Evolutionary conservation across 1,140 invertebrate species (phyloP).

Genomic region (Drosophila kanapiae): DNA sequence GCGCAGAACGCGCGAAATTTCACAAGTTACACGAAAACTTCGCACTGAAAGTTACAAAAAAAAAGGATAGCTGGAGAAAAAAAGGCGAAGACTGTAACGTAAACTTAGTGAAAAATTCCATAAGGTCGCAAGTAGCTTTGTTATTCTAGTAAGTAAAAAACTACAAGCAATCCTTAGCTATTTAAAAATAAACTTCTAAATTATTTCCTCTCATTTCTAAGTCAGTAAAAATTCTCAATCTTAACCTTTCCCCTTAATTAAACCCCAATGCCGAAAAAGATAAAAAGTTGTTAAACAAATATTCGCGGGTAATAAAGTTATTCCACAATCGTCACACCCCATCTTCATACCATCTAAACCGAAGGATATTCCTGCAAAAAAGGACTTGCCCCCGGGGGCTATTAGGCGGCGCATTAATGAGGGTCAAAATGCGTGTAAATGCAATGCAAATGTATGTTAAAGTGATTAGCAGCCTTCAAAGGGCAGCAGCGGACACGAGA

Average conservation of each 20-base stretch:
- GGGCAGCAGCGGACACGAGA: conserved; percentile 15
- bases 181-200: neutral
- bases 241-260: neutral
- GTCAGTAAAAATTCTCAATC: neutral
- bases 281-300: conserved; percentile 25
- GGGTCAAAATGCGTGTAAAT: conserved; percentile 84
- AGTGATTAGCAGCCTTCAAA: conserved; percentile 84
- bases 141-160: no score
- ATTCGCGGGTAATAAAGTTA: conserved; percentile 40
- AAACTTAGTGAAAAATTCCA: neutral
- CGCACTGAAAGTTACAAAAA: conserved; percentile 15
- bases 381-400: conserved; percentile 60
- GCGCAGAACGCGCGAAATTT: conserved; percentile 49
- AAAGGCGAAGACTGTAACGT: neutral
- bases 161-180: neutral
- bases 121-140: neutral
- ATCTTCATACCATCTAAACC: neutral
- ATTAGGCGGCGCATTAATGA: conserved; percentile 67
- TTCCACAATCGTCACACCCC: conserved; percentile 1
- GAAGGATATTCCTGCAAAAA: conserved; percentile 26
- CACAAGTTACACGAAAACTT: conserved; percentile 54
- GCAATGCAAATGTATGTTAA: conserved; percentile 85
- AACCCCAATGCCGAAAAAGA: neutral
- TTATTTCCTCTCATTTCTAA: neutral
- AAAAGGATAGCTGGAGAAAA: neutral